A percentile compares a stretch with the other conserved stretches of the same genome.
phyloP scores from a whole-genome alignment of 1,140 invertebrate genomes.

The Pinna nobilis region DNA sequence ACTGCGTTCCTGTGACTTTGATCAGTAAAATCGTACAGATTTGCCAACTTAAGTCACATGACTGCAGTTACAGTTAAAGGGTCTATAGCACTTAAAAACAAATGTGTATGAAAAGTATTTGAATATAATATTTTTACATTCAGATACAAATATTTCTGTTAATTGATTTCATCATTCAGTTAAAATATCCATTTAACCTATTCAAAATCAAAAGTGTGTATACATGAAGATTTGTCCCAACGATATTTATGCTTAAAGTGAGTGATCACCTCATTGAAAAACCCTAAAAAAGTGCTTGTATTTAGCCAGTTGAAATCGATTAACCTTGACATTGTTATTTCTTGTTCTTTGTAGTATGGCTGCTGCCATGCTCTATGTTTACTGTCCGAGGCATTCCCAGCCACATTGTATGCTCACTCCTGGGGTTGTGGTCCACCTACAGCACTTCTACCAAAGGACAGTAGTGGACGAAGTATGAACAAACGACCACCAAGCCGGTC shows the following conservation, averaged over 20 bases:
- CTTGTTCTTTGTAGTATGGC: constrained; percentile 72
- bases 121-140: too few relatives aligned
- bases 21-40: too few relatives aligned
- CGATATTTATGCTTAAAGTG: background rate
- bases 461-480: constrained; percentile 30
- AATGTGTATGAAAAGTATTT: too few relatives aligned
- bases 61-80: too few relatives aligned
- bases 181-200: too few relatives aligned
- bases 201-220: too few relatives aligned
- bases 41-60: too few relatives aligned
- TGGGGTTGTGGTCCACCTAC: constrained; percentile 74
- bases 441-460: constrained; percentile 54
- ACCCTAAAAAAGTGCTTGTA: background rate
- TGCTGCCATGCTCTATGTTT: constrained; percentile 74
- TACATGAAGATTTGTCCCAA: too few relatives aligned
- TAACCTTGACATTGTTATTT: background rate
- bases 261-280: background rate
- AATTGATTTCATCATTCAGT: too few relatives aligned
- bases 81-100: too few relatives aligned
- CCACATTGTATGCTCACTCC: constrained; percentile 73
- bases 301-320: background rate
- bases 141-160: too few relatives aligned
- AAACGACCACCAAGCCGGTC: constrained; percentile 62
- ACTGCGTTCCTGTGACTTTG: too few relatives aligned
- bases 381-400: constrained; percentile 74